A percentile compares a stretch with the other conserved stretches of the same genome.
Evolutionary conservation across 1,140 invertebrate genomes (phyloP).

Genomic region (Neomicropteryx cornuta): DNA sequence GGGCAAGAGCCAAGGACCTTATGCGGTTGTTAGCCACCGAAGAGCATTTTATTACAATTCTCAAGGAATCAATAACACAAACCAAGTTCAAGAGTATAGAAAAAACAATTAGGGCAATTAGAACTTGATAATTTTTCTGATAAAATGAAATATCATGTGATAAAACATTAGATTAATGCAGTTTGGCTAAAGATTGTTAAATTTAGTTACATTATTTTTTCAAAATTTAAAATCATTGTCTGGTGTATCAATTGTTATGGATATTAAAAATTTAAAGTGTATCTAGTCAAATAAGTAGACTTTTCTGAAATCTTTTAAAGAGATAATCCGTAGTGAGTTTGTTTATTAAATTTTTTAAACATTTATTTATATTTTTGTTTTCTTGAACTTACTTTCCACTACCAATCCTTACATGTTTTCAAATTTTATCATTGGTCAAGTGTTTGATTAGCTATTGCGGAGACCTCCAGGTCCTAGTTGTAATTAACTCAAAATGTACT

Average conservation of each 20-base stretch:
- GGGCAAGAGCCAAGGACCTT: conserved; percentile 57
- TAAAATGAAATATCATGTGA: background rate
- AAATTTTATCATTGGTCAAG: too few species aligned
- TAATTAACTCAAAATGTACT: too few species aligned
- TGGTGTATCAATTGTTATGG: background rate
- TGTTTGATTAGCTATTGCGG: too few species aligned
- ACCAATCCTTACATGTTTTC: too few species aligned
- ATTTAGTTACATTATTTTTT: background rate
- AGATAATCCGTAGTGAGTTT: too few species aligned
- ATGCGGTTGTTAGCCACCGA: conserved; percentile 50
- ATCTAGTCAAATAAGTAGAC: too few species aligned
- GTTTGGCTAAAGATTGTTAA: background rate
- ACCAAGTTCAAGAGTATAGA: conserved; percentile 55
- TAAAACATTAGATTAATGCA: background rate
- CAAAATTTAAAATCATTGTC: background rate
- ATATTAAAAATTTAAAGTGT: background rate
- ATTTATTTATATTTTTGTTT: too few species aligned
- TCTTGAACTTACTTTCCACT: too few species aligned
- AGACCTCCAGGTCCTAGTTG: too few species aligned
- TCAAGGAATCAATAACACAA: conserved; percentile 52
- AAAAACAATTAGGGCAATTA: conserved; percentile 42
- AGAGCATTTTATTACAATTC: conserved; percentile 47
- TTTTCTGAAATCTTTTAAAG: too few species aligned
- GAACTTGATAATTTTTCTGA: background rate
- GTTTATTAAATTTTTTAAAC: too few species aligned